Evolutionary conservation across 2,113 vertebrate genomes (phyloP).

Genomic region (Apodemus sylvaticus): DNA sequence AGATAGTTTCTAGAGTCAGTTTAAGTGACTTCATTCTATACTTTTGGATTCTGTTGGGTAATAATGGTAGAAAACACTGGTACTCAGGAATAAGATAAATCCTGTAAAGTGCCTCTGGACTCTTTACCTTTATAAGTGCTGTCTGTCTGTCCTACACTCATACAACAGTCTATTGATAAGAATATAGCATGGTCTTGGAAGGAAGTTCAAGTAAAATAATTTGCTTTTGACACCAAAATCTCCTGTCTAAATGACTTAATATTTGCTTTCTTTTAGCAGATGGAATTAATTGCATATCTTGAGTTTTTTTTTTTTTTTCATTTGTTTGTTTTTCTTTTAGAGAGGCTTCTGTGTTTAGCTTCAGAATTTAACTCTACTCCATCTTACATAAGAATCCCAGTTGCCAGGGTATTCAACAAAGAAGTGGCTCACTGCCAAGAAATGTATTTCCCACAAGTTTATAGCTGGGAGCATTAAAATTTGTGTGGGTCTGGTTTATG

Average conservation of each 20-base stretch:
- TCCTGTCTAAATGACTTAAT: background rate
- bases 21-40: background rate
- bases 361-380: conserved; percentile 65
- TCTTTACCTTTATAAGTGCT: background rate
- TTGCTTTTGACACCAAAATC: conserved; percentile 2
- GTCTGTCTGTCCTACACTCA: conserved; percentile 3
- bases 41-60: background rate
- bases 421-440: conserved; percentile 81
- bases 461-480: conserved; percentile 66
- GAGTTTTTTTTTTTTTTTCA: background rate
- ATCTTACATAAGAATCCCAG: conserved; percentile 57
- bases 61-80: background rate
- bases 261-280: conserved; percentile 41
- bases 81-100: background rate
- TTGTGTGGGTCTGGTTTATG: conserved; percentile 65
- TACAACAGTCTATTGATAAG: background rate
- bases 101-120: background rate
- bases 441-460: conserved; percentile 71
- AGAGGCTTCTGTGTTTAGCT: conserved; percentile 73
- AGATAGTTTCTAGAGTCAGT: background rate
- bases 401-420: conserved; percentile 65
- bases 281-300: background rate
- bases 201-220: conserved; percentile 25
- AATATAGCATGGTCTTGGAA: background rate
- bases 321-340: conserved; percentile 77